Evolutionary conservation across 2,888 invertebrate genomes (phyloP).

Genomic region (Apantesis nais): DNA sequence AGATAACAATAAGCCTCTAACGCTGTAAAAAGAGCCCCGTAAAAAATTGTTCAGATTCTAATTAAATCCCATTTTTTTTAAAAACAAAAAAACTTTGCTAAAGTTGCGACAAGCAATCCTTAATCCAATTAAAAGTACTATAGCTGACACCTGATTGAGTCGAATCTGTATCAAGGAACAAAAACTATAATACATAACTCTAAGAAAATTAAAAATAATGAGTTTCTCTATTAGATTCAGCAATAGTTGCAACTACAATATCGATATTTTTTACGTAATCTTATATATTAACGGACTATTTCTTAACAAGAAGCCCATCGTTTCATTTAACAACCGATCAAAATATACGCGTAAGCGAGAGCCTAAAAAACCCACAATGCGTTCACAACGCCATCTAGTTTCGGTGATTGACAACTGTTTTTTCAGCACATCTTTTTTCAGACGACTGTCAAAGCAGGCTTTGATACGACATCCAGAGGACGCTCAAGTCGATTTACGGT

Average conservation of each 20-base stretch:
- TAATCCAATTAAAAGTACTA: no score
- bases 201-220: neutral
- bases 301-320: neutral
- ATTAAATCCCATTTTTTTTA: no score
- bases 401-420: conserved; percentile 53
- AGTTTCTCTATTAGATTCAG: neutral
- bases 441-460: conserved; percentile 23
- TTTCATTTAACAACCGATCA: neutral
- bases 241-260: neutral
- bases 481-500: conserved; percentile 37
- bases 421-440: conserved; percentile 60
- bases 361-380: conserved; percentile 37
- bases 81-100: no score
- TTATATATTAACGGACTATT: neutral
- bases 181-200: no score
- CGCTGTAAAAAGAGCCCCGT: no score
- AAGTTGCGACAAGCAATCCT: no score
- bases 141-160: neutral
- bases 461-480: conserved; percentile 63
- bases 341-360: conserved; percentile 13
- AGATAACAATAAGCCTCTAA: no score
- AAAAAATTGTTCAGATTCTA: no score
- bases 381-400: conserved; percentile 62
- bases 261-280: neutral
- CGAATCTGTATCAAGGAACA: neutral